Conservation (phyloP, 1,140 invertebrate species). For the Zaprionus nigranus region DNA sequence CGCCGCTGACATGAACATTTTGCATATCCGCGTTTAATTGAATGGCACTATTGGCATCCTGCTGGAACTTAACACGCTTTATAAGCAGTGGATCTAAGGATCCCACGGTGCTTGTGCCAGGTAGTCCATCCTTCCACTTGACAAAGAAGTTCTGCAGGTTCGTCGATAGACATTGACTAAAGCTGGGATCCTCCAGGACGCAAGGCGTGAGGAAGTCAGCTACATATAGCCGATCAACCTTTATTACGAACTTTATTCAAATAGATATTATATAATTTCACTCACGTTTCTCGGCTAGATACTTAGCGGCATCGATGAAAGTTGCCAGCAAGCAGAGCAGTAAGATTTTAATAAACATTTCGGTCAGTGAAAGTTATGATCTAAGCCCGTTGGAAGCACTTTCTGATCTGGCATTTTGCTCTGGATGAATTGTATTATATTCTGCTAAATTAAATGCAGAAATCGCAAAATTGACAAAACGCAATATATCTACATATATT, state of each 20-base stretch:
- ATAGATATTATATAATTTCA: background rate
- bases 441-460: conserved; percentile 39
- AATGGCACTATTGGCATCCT: conserved; percentile 46
- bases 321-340: conserved; percentile 17
- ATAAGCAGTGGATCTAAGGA: conserved; percentile 58
- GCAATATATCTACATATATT: conserved; percentile 42
- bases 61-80: conserved; percentile 60
- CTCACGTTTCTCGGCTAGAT: conserved; percentile 67
- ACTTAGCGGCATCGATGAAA: conserved; percentile 28
- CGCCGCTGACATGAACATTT: conserved; percentile 57
- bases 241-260: background rate
- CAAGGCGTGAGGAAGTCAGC: conserved; percentile 64
- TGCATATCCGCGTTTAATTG: conserved; percentile 61
- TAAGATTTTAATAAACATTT: conserved; percentile 48
- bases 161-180: conserved; percentile 51
- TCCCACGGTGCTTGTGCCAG: conserved; percentile 53
- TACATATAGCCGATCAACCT: conserved; percentile 10
- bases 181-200: conserved; percentile 37
- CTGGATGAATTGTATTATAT: conserved; percentile 55
- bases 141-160: conserved; percentile 60
- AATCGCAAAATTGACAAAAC: conserved; percentile 53
- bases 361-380: background rate
- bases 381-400: conserved; percentile 32
- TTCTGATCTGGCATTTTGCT: conserved; percentile 46
- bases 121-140: conserved; percentile 69